A percentile compares a stretch with the other conserved stretches of the same genome.
Evolutionary conservation across 1,140 invertebrate species (phyloP).

Genomic region (Papilio polyxenes): DNA sequence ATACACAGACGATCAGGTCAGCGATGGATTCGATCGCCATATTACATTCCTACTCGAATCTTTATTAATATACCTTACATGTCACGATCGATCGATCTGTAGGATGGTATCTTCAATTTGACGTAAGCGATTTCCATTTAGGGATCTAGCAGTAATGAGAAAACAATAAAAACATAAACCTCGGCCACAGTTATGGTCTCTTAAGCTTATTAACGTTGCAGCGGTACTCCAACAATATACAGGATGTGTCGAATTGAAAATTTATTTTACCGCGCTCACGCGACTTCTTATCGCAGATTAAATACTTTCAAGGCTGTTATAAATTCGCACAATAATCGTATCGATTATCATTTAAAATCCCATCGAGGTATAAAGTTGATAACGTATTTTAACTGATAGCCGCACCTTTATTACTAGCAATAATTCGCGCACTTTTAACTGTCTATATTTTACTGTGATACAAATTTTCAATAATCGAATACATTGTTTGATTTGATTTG

Average conservation of each 20-base stretch:
- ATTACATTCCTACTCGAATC: not conserved
- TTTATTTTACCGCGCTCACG: constrained; percentile 31
- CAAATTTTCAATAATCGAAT: not conserved
- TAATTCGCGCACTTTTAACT: constrained; percentile 34
- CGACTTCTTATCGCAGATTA: constrained; percentile 36
- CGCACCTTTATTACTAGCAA: constrained; percentile 33
- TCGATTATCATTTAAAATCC: constrained; percentile 36
- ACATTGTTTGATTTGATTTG: constrained; percentile 46
- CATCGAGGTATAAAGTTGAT: constrained; percentile 9
- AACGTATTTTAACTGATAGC: constrained; percentile 4
- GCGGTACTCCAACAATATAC: constrained; percentile 14
- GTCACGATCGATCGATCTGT: not conserved
- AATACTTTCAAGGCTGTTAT: constrained; percentile 24
- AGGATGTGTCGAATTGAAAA: constrained; percentile 36
- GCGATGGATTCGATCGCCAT: constrained; percentile 39
- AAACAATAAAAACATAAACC: constrained; percentile 15
- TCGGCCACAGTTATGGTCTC: constrained; percentile 22
- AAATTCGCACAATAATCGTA: constrained; percentile 25
- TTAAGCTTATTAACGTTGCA: constrained; percentile 22
- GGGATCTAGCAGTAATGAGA: constrained; percentile 8
- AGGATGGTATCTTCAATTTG: not conserved
- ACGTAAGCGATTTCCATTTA: constrained; percentile 27
- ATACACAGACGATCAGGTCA: constrained; percentile 49
- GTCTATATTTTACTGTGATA: not conserved
- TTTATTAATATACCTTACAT: constrained; percentile 3